These are phyloP conservation scores for Pterostichus madidus DNA, from an alignment of 2,888 invertebrate species.

Conservation along the genomic window DNA sequence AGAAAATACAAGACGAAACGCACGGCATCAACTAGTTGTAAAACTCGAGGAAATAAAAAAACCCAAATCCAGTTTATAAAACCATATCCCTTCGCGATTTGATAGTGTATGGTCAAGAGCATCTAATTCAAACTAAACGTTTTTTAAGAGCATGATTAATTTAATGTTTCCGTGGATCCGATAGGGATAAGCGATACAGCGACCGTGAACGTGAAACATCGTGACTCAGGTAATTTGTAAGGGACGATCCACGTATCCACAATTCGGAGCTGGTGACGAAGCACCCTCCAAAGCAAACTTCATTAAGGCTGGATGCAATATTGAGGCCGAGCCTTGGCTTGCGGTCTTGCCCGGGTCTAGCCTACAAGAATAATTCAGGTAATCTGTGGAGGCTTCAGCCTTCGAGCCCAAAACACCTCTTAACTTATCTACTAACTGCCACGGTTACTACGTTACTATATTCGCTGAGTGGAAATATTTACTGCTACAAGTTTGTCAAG, in stretches of 20 bases:
- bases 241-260: constrained; percentile 25
- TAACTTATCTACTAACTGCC: constrained; percentile 13
- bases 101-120: constrained; percentile 1
- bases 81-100: neutral
- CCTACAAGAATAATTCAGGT: constrained; percentile 26
- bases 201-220: neutral
- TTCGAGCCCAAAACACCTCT: neutral
- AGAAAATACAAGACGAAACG: too few species aligned
- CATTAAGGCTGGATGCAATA: constrained; percentile 54
- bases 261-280: constrained; percentile 26
- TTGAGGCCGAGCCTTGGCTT: constrained; percentile 36
- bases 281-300: constrained; percentile 54
- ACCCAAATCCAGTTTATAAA: neutral
- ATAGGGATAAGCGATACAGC: neutral
- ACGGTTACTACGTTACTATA: neutral
- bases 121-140: constrained; percentile 3
- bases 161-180: constrained; percentile 14
- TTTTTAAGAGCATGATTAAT: constrained; percentile 39
- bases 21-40: neutral
- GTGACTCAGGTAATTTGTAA: constrained; percentile 51
- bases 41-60: neutral
- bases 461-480: neutral
- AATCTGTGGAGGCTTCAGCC: neutral
- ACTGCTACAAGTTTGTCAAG: neutral
- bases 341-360: neutral